Evolutionary conservation across 1,140 invertebrate species (phyloP).

Genomic region (Cataglyphis hispanica): DNA sequence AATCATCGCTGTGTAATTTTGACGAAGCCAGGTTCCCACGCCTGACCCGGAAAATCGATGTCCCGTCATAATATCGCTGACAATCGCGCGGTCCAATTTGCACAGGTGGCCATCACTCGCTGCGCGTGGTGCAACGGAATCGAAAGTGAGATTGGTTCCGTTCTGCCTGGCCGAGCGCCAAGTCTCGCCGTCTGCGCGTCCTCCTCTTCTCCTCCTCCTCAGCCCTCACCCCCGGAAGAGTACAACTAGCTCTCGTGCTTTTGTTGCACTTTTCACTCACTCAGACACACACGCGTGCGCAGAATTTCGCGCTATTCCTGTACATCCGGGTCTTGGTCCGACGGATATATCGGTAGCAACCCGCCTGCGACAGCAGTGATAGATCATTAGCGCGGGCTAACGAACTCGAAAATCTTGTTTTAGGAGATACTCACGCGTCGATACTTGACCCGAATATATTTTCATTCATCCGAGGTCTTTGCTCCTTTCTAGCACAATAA

Average conservation of each 20-base stretch:
- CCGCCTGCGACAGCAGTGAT: slow-evolving; percentile 23
- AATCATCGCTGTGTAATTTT: neutral
- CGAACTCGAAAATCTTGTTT: slow-evolving; percentile 56
- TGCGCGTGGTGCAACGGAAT: slow-evolving; percentile 72
- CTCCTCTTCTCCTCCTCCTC: neutral
- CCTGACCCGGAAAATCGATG: slow-evolving; percentile 54
- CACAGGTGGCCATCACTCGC: slow-evolving; percentile 71
- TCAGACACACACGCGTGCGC: slow-evolving; percentile 61
- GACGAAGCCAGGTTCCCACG: slow-evolving; percentile 1
- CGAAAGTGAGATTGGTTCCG: slow-evolving; percentile 81
- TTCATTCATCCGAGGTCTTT: neutral
- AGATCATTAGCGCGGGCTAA: slow-evolving; percentile 69
- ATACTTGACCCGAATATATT: slow-evolving; percentile 45
- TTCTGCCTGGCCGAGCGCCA: slow-evolving; percentile 77
- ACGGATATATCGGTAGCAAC: slow-evolving; percentile 63
- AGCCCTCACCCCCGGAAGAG: slow-evolving; percentile 1
- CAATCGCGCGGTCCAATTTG: slow-evolving; percentile 76
- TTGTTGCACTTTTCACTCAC: slow-evolving; percentile 66
- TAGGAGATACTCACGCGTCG: slow-evolving; percentile 17
- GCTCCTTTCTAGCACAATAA: neutral
- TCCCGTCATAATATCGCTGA: slow-evolving; percentile 19
- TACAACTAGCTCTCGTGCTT: slow-evolving; percentile 42
- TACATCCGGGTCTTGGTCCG: slow-evolving; percentile 81
- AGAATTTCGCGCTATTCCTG: slow-evolving; percentile 81
- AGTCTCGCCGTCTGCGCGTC: slow-evolving; percentile 69